A percentile compares a stretch with the other conserved stretches of the same genome.
Conservation (phyloP, 2,113 vertebrate species). For the Gasterosteus nipponicus region DNA sequence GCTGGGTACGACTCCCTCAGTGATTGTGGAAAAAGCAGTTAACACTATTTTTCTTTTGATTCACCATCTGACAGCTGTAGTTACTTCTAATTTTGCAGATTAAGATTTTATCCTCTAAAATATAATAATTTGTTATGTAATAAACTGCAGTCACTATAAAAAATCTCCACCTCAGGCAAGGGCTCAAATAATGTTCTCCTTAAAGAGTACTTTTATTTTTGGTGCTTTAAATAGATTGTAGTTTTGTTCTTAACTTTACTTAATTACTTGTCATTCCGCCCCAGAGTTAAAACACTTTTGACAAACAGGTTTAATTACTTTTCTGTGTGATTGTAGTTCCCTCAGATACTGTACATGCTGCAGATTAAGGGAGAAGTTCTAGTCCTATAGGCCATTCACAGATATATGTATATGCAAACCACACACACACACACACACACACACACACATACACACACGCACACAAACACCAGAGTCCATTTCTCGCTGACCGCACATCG, state of each 20-base stretch:
- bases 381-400: background rate
- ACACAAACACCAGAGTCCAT: background rate
- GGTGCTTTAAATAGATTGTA: background rate
- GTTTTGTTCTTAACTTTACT: background rate
- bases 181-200: background rate
- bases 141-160: background rate
- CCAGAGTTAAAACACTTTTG: background rate
- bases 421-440: background rate
- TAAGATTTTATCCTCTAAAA: background rate
- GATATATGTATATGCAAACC: constrained; percentile 2
- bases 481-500: constrained; percentile 40
- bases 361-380: background rate
- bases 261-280: background rate
- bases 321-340: background rate
- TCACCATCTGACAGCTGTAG: background rate
- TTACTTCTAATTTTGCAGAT: background rate
- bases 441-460: constrained; percentile 10
- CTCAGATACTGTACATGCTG: background rate
- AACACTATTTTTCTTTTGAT: background rate
- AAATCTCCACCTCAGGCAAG: background rate
- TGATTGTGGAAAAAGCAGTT: background rate
- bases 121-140: background rate
- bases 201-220: background rate
- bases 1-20: background rate
- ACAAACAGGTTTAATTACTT: background rate